Base-by-base conservation (phyloP, 1,140 invertebrate species). In the Leptonema lineaticorne region DNA sequence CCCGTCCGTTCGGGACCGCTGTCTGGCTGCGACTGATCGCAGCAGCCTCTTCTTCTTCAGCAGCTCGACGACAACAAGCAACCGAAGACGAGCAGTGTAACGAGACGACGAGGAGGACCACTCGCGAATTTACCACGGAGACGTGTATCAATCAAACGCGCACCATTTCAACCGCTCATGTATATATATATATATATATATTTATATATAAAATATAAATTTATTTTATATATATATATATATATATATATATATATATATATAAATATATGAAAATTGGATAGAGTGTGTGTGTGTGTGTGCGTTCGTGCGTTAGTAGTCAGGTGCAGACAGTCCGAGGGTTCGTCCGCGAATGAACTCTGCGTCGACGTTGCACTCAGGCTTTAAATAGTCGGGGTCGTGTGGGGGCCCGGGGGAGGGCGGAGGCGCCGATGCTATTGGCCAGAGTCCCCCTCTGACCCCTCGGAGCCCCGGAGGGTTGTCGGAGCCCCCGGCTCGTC, bases 271-370 rank as follows among this genome's bases (percentile, higher is more conserved):
- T 29, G 14, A 58, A 20, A 20, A n/a, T n/a, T n/a, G n/a, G n/a
- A n/a, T n/a, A n/a, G n/a, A n/a, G n/a, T n/a, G n/a, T 48, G 46
- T 20, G 5, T 48, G 5, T 48, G 7, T 64, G 9, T 27, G 26
- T 18, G 22, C 24, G 14, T 8, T n/a, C 30, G 65, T 16, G 37
- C 26, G 27, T 37, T n/a, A n/a, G n/a, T n/a, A n/a, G n/a, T n/a
- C 58, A 26, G 18, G 63, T 72, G 67, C 67, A 63, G 67, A 48
- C 65, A 30, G 67, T 30, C 66, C 33, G 70, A 69, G 68, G 70
- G 64, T 72, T 72, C 70, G 70, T 72, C 63, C 70, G 70, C 70
- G 67, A 72, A 56, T 72, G 70, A 69, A 72, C 70, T 72, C 70
- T 69, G 63, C 48, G 70, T 63, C 60, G 67, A 46, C 67, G 67